These are phyloP conservation scores for Ormyrus labotus DNA, from an alignment of 2,888 invertebrate species.

Conservation along the genomic window DNA sequence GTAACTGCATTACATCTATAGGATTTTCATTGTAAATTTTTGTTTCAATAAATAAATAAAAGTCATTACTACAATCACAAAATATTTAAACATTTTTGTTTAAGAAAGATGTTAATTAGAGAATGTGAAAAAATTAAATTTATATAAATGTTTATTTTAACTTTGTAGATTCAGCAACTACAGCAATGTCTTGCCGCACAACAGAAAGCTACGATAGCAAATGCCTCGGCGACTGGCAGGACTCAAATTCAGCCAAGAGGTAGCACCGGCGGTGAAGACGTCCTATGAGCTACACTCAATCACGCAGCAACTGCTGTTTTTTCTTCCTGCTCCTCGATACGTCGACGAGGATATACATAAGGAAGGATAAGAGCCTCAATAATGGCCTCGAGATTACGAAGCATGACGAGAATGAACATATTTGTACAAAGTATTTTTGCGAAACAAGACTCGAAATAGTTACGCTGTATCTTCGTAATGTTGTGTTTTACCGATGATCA, in stretches of 20 bases:
- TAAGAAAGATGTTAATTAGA: no score
- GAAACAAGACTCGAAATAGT: conserved; percentile 47
- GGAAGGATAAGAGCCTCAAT: conserved; percentile 20
- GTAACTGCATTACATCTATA: no score
- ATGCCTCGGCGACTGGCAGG: conserved; percentile 68
- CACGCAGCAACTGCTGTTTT: not conserved
- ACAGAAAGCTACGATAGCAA: conserved; percentile 70
- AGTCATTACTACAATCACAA: no score
- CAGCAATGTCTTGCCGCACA: conserved; percentile 73
- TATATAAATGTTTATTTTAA: conserved; percentile 34
- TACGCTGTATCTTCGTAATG: conserved; percentile 50
- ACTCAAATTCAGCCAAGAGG: conserved; percentile 72
- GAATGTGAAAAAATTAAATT: not conserved
- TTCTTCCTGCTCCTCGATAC: conserved; percentile 15
- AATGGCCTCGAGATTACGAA: conserved; percentile 55
- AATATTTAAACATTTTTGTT: no score
- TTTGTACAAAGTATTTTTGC: conserved; percentile 59
- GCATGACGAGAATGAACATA: conserved; percentile 55
- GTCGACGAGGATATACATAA: no score
- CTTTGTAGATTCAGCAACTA: conserved; percentile 70
- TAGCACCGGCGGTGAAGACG: conserved; percentile 54
- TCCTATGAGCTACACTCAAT: conserved; percentile 49
- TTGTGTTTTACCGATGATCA: conserved; percentile 46
- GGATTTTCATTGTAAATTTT: no score
- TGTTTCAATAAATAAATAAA: no score